phyloP scores from a whole-genome alignment of 2,888 invertebrate genomes.

The Chymomyza procnemis region DNA sequence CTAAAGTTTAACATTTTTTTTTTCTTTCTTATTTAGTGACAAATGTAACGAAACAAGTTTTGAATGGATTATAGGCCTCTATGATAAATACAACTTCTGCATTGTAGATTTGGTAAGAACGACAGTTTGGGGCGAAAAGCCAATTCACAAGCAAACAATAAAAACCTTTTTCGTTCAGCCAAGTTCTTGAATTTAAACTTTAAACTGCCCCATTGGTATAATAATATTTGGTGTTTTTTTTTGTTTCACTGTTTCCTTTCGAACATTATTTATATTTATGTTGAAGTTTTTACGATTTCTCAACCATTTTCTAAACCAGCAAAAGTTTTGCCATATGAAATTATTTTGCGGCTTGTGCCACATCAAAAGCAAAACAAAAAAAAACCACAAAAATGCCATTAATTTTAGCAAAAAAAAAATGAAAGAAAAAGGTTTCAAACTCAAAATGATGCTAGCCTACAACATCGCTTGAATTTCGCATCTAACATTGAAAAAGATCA shows the following conservation, averaged over 20 bases:
- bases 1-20: constrained; percentile 8
- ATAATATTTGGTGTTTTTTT: constrained; percentile 4
- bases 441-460: background rate
- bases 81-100: too few species aligned
- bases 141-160: constrained; percentile 18
- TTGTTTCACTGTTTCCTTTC: constrained; percentile 16
- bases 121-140: constrained; percentile 33
- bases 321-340: background rate
- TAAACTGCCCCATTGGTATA: too few species aligned
- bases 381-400: constrained; percentile 3
- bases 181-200: too few species aligned
- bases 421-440: background rate
- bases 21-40: constrained; percentile 32
- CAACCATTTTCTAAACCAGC: background rate
- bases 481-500: constrained; percentile 13
- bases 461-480: background rate
- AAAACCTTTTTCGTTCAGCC: too few species aligned
- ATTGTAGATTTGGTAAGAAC: too few species aligned
- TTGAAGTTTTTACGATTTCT: background rate
- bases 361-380: constrained; percentile 10
- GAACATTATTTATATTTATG: background rate
- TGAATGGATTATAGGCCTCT: too few species aligned
- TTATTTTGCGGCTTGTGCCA: constrained; percentile 2
- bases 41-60: constrained; percentile 24
- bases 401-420: background rate